Conservation (phyloP, 2,888 invertebrate genomes). For the Drosophila picticornis region DNA sequence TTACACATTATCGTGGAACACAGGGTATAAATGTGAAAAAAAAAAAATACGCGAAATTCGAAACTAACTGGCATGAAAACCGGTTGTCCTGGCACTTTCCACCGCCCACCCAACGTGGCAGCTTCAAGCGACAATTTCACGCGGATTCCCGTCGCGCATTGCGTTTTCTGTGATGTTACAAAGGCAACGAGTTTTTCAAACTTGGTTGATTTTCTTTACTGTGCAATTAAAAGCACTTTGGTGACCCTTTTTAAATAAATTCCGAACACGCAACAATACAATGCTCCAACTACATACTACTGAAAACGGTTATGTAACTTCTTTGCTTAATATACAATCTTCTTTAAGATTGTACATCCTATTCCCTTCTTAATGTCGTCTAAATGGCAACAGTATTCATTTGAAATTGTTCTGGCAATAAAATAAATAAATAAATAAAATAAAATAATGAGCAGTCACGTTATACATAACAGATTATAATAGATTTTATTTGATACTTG, state of each 20-base stretch:
- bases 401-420: neutral
- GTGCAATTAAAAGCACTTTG: constrained; percentile 7
- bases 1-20: neutral
- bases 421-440: neutral
- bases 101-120: neutral
- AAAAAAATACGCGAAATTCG: neutral
- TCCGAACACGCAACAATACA: neutral
- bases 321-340: neutral
- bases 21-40: neutral
- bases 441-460: no score
- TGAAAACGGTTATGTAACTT: neutral
- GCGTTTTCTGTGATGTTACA: constrained; percentile 2
- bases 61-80: constrained; percentile 15
- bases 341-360: neutral
- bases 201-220: neutral
- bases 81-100: neutral
- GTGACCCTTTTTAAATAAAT: constrained; percentile 8
- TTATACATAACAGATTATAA: neutral
- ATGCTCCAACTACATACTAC: neutral
- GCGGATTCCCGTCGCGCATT: constrained; percentile 13
- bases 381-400: neutral
- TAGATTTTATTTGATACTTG: neutral
- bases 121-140: constrained; percentile 20
- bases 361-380: neutral
- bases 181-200: constrained; percentile 1